Evolutionary conservation across 2,888 invertebrate species (phyloP).

Genomic region (Ceriagrion tenellum): DNA sequence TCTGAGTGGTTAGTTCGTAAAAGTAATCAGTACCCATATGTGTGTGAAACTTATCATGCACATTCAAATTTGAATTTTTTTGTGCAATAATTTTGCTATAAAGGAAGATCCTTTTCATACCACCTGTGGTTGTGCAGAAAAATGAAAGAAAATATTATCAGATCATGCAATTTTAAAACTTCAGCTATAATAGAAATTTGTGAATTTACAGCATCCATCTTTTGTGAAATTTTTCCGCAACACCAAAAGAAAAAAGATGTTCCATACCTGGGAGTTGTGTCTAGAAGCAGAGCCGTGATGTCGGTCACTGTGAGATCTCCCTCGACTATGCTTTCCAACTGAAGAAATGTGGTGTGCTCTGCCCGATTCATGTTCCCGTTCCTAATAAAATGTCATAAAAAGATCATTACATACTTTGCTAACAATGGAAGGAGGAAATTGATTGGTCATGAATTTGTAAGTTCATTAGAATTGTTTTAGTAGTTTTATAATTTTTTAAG

Average conservation of each 20-base stretch:
- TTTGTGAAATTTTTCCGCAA: neutral
- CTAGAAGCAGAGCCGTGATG: neutral
- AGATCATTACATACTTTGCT: neutral
- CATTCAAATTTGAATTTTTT: neutral
- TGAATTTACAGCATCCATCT: neutral
- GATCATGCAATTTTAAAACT: neutral
- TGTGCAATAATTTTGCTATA: too few species aligned
- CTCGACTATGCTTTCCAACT: slow-evolving; percentile 29
- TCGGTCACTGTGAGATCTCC: neutral
- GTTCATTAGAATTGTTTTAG: neutral
- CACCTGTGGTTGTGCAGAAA: neutral
- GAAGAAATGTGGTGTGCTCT: neutral
- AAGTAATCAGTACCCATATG: neutral
- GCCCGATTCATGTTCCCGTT: neutral
- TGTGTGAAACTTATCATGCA: neutral
- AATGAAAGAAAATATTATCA: neutral
- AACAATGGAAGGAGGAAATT: neutral
- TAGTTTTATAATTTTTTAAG: neutral
- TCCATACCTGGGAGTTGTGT: slow-evolving; percentile 33
- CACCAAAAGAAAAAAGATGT: neutral
- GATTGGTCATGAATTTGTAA: neutral
- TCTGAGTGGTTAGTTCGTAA: too few species aligned
- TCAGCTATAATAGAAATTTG: neutral
- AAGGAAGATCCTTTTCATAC: too few species aligned
- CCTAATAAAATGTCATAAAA: neutral